Evolutionary conservation across 2,888 invertebrate genomes (phyloP).

Genomic region (Caenorhabditis macrosperma): DNA sequence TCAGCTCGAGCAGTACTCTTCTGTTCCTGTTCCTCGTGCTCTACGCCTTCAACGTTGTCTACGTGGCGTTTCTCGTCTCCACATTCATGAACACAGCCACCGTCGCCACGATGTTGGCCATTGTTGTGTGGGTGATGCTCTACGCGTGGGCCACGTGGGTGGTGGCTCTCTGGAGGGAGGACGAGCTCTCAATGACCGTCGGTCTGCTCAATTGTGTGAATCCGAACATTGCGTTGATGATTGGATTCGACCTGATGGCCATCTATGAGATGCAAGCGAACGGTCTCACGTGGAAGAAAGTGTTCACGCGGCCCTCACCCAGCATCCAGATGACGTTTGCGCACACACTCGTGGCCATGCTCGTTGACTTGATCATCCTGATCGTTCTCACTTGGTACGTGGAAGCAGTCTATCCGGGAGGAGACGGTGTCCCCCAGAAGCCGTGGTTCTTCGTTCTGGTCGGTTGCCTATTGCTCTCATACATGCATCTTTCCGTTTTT

Average conservation of each 20-base stretch:
- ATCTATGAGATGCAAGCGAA: constrained; percentile 73
- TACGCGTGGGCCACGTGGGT: constrained; percentile 76
- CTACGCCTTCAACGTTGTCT: constrained; percentile 73
- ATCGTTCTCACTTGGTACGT: constrained; percentile 88
- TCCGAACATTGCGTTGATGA: constrained; percentile 72
- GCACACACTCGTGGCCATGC: constrained; percentile 66
- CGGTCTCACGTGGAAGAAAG: constrained; percentile 70
- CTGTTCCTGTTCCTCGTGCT: constrained; percentile 74
- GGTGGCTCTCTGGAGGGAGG: constrained; percentile 49
- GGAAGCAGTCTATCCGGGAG: constrained; percentile 88
- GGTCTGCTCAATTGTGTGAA: constrained; percentile 73
- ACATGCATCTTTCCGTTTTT: neutral
- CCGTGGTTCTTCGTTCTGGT: constrained; percentile 86
- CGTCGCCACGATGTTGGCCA: constrained; percentile 72
- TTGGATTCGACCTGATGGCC: constrained; percentile 68
- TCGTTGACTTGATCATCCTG: constrained; percentile 83
- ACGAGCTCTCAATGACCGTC: constrained; percentile 58
- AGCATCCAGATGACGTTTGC: constrained; percentile 71
- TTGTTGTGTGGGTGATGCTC: constrained; percentile 75
- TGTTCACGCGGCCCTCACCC: constrained; percentile 64
- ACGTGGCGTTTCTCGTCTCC: constrained; percentile 74
- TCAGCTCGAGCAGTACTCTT: constrained; percentile 65
- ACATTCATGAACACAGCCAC: constrained; percentile 76
- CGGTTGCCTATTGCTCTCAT: constrained; percentile 82
- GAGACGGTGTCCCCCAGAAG: constrained; percentile 87